Evolutionary conservation across 1,140 invertebrate species (phyloP).

Genomic region (Orchesella cincta): DNA sequence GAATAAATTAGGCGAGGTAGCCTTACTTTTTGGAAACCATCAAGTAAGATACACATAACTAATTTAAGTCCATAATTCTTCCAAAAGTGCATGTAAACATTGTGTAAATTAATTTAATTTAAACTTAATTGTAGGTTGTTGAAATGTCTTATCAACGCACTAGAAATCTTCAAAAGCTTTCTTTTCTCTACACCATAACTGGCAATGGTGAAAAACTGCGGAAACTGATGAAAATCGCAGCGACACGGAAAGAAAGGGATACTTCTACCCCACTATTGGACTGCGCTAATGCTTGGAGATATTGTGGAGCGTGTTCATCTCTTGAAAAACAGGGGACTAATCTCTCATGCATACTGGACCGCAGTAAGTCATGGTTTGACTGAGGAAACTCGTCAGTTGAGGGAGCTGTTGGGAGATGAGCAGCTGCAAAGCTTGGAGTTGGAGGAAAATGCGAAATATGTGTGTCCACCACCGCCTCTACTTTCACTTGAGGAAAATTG

Average conservation of each 20-base stretch:
- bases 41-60: conserved; percentile 66
- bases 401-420: conserved; percentile 67
- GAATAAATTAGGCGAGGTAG: conserved; percentile 94
- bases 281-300: conserved; percentile 88
- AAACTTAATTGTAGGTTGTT: conserved; percentile 69
- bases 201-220: conserved; percentile 96
- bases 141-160: conserved; percentile 99
- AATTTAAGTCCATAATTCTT: conserved; percentile 14
- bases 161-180: conserved; percentile 98
- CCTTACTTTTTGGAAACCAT: conserved; percentile 91
- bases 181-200: conserved; percentile 97
- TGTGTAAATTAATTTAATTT: not conserved
- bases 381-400: conserved; percentile 77
- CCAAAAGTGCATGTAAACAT: conserved; percentile 9
- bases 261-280: conserved; percentile 95
- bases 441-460: conserved; percentile 69
- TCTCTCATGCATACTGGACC: conserved; percentile 86
- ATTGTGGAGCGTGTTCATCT: conserved; percentile 86
- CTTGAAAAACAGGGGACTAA: conserved; percentile 71
- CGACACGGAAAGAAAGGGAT: conserved; percentile 92
- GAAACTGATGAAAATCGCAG: conserved; percentile 99
- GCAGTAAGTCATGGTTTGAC: conserved; percentile 89
- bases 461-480: conserved; percentile 85
- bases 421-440: conserved; percentile 70
- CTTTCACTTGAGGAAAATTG: conserved; percentile 88